Percentiles rank a stretch among this genome's conserved stretches.
Evolutionary conservation across 2,113 vertebrate genomes (phyloP).

Genomic region (Pterocles gutturalis): DNA sequence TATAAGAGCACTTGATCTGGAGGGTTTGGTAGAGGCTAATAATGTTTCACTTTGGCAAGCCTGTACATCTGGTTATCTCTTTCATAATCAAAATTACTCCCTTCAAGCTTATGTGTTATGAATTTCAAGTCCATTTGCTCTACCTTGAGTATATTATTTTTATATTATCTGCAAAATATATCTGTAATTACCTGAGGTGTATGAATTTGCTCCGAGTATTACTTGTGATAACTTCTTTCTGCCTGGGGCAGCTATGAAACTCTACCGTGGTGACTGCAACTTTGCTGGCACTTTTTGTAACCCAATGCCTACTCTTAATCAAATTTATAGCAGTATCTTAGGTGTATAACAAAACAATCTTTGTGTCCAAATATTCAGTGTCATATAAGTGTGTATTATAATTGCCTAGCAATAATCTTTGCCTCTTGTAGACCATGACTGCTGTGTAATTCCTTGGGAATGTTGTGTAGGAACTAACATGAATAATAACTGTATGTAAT

Average conservation of each 20-base stretch:
- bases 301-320: background rate
- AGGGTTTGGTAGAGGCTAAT: background rate
- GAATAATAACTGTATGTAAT: background rate
- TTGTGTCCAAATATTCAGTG: background rate
- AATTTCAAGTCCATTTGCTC: background rate
- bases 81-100: background rate
- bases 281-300: background rate
- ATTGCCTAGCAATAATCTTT: constrained; percentile 18
- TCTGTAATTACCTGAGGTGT: background rate
- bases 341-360: background rate
- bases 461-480: background rate
- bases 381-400: background rate
- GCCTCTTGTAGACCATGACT: background rate
- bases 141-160: background rate
- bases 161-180: background rate
- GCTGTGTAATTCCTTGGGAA: background rate
- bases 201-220: background rate
- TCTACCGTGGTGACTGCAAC: background rate
- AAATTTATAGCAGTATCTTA: background rate
- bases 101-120: background rate
- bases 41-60: background rate
- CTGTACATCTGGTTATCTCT: background rate
- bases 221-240: background rate
- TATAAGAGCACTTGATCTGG: background rate
- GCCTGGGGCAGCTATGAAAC: background rate